Percentiles rank a stretch among this genome's conserved stretches.
Conservation (phyloP, 2,797 vertebrate species). For the Morus bassanus region DNA sequence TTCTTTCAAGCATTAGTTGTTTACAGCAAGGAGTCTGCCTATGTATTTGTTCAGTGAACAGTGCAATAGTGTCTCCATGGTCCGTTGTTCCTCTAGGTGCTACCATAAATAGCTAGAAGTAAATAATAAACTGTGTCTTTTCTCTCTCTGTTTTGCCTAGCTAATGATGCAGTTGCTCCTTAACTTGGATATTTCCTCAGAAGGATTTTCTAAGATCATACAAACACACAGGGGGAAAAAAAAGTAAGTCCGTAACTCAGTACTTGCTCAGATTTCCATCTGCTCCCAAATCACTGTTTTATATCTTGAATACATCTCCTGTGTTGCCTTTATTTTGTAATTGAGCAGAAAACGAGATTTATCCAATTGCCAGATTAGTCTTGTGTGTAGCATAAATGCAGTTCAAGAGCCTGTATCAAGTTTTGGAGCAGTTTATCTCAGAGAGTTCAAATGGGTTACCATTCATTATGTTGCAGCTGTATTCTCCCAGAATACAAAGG, state of each 20-base stretch:
- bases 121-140: not conserved
- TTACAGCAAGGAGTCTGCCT: not conserved
- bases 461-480: not conserved
- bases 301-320: not conserved
- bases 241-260: not conserved
- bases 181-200: not conserved
- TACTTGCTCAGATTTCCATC: constrained; percentile 4
- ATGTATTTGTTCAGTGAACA: not conserved
- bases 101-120: not conserved
- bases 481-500: constrained; percentile 12
- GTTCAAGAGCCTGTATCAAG: constrained; percentile 13
- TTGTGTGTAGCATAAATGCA: not conserved
- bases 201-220: not conserved
- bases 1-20: not conserved
- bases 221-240: not conserved
- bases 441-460: constrained; percentile 14
- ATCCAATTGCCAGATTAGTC: not conserved
- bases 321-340: not conserved
- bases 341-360: constrained; percentile 15
- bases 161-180: not conserved
- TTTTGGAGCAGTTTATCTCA: constrained; percentile 42
- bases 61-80: not conserved
- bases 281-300: not conserved
- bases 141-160: not conserved
- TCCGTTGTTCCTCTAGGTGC: not conserved